Base-by-base conservation (phyloP, 1,140 invertebrate genomes). In the Rhyzopertha dominica region DNA sequence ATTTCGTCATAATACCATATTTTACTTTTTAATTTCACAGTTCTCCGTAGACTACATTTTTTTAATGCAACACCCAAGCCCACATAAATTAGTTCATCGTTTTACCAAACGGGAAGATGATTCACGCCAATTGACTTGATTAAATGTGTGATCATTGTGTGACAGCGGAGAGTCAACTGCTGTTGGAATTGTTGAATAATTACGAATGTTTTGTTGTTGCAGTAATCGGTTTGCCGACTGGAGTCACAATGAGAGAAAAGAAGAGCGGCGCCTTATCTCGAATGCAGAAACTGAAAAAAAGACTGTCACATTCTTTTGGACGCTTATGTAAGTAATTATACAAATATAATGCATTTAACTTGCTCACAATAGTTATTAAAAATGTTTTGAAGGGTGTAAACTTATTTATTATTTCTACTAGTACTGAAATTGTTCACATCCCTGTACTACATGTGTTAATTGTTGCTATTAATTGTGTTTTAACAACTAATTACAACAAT, bases 201-300 rank as follows among this genome's bases (percentile, higher is more conserved):
- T 8, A 1, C 10, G 8, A n/a, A 22, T 51, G 22, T 71, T 70
- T 58, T 71, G 58, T 79, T 74, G 30, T 78, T 84, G 85, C 81
- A 70, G 55, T 66, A 31, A 41, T 51, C 20, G 65, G 63, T 38
- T 45, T 66, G 44, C 65, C 63, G 13, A 61, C 62, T 13, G 65
- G 62, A 28, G 84, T 90, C 68, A 85, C 85, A 62, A 90, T 90
- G 85, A 78, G 87, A 68, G 87, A 90, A 71, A 91, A 90, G 72
- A 89, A 90, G 68, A 83, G 85, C 54, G 88, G 87, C 59, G 84
- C 86, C 50, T 75, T 89, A 62, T 87, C 84, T 66, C 79, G 84
- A 72, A 86, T 92, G 70, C 88, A 92, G 69, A 90, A 90, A 72
- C 78, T 92, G 59, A 88, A 87, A 74, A 90, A 90, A 75, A 80